Percentiles rank a stretch among this genome's conserved stretches.
These are phyloP conservation scores for Neogobius melanostomus DNA, from an alignment of 2,113 vertebrate genomes.

Conservation along the genomic window DNA sequence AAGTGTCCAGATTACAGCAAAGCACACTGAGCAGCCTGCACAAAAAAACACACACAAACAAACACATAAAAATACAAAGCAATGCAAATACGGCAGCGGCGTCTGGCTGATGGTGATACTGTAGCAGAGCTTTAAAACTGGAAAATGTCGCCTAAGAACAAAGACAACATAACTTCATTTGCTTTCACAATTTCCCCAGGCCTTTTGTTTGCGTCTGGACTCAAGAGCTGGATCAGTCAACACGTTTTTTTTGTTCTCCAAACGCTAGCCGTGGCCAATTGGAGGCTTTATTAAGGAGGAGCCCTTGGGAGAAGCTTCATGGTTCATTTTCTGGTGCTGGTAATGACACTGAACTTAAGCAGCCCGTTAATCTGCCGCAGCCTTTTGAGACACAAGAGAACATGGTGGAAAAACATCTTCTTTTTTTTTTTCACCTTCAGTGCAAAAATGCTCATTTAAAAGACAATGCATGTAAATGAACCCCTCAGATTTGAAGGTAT, in stretches of 20 bases:
- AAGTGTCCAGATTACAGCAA: conserved; percentile 88
- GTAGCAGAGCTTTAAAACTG: neutral
- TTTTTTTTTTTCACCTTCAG: neutral
- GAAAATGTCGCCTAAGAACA: conserved; percentile 8
- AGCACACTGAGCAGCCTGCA: conserved; percentile 86
- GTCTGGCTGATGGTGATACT: conserved; percentile 20
- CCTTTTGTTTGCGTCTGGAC: conserved; percentile 29
- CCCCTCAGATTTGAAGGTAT: neutral
- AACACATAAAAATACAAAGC: conserved; percentile 23
- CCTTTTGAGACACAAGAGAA: conserved; percentile 25
- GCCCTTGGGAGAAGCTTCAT: conserved; percentile 39
- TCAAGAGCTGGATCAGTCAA: conserved; percentile 38
- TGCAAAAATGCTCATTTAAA: neutral
- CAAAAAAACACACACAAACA: conserved; percentile 28
- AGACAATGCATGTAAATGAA: neutral
- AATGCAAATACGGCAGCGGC: conserved; percentile 18
- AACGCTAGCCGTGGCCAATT: conserved; percentile 37
- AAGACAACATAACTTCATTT: conserved; percentile 22
- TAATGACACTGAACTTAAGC: conserved; percentile 51
- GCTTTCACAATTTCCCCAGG: conserved; percentile 21
- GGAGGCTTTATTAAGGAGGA: conserved; percentile 53
- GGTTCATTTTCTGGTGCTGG: conserved; percentile 53
- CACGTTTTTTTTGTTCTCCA: conserved; percentile 22
- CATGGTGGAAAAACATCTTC: neutral
- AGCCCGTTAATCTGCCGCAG: conserved; percentile 32